Conservation (phyloP, 2,113 vertebrate species). For the Phalacrocorax brasilianus region DNA sequence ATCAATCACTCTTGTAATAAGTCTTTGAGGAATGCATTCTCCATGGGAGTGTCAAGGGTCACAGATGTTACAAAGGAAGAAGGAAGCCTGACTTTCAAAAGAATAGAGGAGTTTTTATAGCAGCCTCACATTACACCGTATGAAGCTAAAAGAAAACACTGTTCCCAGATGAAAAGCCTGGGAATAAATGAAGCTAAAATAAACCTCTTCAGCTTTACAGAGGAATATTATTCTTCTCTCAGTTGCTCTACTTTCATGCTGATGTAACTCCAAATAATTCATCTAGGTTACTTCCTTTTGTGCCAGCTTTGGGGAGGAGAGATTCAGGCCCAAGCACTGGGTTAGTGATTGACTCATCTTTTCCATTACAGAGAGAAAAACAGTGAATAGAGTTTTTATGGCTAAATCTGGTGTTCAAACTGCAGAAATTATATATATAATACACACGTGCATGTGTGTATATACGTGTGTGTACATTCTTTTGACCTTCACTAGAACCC, state of each 20-base stretch:
- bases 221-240: not conserved
- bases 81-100: not conserved
- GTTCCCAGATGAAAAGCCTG: slow-evolving; percentile 20
- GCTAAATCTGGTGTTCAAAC: not conserved
- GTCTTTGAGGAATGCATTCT: not conserved
- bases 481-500: not conserved
- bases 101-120: not conserved
- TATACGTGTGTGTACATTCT: not conserved
- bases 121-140: not conserved
- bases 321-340: not conserved
- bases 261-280: not conserved
- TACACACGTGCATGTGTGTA: not conserved
- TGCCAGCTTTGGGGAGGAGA: not conserved
- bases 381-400: not conserved
- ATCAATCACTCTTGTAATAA: not conserved
- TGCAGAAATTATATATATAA: not conserved
- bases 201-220: slow-evolving; percentile 26
- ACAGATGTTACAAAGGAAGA: not conserved
- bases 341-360: not conserved
- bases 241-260: not conserved
- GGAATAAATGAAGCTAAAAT: slow-evolving; percentile 50
- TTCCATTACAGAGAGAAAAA: not conserved
- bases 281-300: not conserved
- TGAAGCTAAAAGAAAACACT: not conserved
- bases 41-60: not conserved